Evolutionary conservation across 1,140 invertebrate species (phyloP).

Genomic region (Microplitis demolitor): DNA sequence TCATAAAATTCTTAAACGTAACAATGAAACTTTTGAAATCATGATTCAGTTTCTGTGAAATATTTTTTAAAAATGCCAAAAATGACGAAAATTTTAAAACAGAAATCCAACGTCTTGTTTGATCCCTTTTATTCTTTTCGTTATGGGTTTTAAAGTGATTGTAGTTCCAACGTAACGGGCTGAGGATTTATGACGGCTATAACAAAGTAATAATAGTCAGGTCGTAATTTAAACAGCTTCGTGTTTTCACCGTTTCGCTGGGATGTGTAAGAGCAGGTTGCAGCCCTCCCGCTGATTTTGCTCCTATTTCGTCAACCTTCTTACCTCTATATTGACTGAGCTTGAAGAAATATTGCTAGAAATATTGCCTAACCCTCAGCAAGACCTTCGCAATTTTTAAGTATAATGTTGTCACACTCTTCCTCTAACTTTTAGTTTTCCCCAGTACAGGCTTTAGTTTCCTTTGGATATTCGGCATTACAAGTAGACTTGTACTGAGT

Average conservation of each 20-base stretch:
- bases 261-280: slow-evolving; percentile 47
- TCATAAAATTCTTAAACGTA: no score
- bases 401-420: slow-evolving; percentile 22
- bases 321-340: slow-evolving; percentile 32
- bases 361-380: slow-evolving; percentile 36
- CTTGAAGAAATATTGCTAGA: slow-evolving; percentile 35
- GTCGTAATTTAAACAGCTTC: slow-evolving; percentile 47
- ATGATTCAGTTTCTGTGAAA: background rate
- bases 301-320: slow-evolving; percentile 43
- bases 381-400: slow-evolving; percentile 5
- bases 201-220: slow-evolving; percentile 56
- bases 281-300: slow-evolving; percentile 39
- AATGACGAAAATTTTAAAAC: background rate
- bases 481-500: slow-evolving; percentile 19
- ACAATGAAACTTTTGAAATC: no score
- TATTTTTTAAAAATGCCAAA: background rate
- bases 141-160: slow-evolving; percentile 31
- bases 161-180: slow-evolving; percentile 40
- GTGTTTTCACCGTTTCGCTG: slow-evolving; percentile 26
- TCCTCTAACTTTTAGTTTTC: slow-evolving; percentile 21
- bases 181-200: slow-evolving; percentile 45
- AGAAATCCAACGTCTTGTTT: background rate
- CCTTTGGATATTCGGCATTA: background rate
- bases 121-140: slow-evolving; percentile 24
- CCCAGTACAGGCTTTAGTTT: background rate